Base-by-base conservation (phyloP, 1,140 invertebrate species). In the Drosophila willistoni region DNA sequence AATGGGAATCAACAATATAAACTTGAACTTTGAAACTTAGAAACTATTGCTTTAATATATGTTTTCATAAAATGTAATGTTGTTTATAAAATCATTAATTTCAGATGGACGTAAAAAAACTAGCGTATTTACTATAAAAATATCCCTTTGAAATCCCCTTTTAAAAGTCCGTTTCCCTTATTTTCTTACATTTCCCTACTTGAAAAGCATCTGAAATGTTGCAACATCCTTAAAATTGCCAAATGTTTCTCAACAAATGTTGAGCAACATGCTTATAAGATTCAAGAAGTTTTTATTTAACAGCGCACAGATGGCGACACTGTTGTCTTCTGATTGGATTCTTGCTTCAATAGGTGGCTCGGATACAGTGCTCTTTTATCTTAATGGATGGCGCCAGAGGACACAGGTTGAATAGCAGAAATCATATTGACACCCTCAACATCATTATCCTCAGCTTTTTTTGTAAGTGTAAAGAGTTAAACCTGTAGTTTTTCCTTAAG, bases 191-290 rank as follows among this genome's bases (percentile, higher is more conserved):
- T n/a, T 29, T 56, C 25, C 54, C 25, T 9, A 51, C 17, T 10
- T 51, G 6, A 9, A 47, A 19, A 19, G 42, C 14, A 7, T 22
- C 7, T n/a, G 19, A 55, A 55, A 57, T 36, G 56, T 36, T 36
- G 56, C 56, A 19, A 19, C n/a, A 59, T 59, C 14, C 14, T 36
- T 12, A 4, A 17, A 34, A 34, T 57, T 57, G 3, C n/a, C 55
- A 59, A 59, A 59, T 59, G 56, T 59, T 59, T 14, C 56, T 19
- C 17, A 3, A 17, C 33, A 59, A 59, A 12, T 59, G 33, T 36
- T 59, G 14, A 36, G 56, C 56, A 59, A 57, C 55, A 57, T 57
- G n/a, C 33, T 22, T 19, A 22, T 4, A 10, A 22, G 55, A 57
- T 10, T 1, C 7, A 34, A 57, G 3, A 36, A 17, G 19, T 4